phyloP scores from a whole-genome alignment of 1,140 invertebrate species.

The Bemisia tabaci region DNA sequence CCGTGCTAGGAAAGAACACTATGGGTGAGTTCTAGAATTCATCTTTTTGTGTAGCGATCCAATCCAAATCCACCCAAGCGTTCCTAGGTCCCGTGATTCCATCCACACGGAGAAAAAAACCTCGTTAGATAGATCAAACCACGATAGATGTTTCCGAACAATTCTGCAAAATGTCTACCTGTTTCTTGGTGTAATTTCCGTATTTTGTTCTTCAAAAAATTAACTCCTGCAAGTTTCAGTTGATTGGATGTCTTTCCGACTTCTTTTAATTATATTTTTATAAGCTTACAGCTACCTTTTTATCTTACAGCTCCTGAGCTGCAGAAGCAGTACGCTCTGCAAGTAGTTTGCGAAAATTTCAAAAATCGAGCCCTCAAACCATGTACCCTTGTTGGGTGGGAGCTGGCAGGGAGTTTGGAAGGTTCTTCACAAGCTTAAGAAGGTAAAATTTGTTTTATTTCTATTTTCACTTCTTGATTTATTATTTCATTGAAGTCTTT shows the following conservation, averaged over 20 bases:
- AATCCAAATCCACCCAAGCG: too few relatives aligned
- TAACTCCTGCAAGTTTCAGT: background rate
- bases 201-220: background rate
- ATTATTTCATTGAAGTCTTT: background rate
- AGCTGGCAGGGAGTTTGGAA: too few relatives aligned
- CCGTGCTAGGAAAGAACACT: too few relatives aligned
- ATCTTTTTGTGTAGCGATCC: too few relatives aligned
- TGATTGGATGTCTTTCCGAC: background rate
- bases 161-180: too few relatives aligned
- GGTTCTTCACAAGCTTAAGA: background rate
- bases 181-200: background rate
- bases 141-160: too few relatives aligned
- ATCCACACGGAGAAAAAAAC: too few relatives aligned
- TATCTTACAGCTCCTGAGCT: background rate
- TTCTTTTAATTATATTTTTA: background rate
- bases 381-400: background rate
- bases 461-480: background rate
- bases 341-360: background rate
- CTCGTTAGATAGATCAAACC: too few relatives aligned
- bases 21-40: too few relatives aligned
- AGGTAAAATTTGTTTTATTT: background rate
- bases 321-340: background rate
- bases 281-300: background rate
- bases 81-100: too few relatives aligned
- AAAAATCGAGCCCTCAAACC: background rate